Evolutionary conservation across 2,113 vertebrate genomes (phyloP).

Genomic region (Apeltes quadracus): DNA sequence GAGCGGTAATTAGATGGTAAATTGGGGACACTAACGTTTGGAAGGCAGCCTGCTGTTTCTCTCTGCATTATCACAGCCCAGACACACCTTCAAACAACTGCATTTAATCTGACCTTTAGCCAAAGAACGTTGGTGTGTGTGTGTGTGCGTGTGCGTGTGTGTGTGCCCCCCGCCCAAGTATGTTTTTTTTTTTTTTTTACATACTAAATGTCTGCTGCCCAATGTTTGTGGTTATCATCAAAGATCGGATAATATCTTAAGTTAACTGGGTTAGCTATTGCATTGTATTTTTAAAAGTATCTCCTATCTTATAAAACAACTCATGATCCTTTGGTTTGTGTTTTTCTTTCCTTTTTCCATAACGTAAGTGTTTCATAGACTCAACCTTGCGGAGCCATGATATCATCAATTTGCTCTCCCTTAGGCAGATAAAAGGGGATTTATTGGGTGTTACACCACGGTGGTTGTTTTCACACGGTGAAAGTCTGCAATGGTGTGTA

Average conservation of each 20-base stretch:
- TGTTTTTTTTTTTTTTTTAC: slow-evolving; percentile 41
- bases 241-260: background rate
- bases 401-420: slow-evolving; percentile 11
- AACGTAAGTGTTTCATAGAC: slow-evolving; percentile 7
- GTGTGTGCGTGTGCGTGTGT: background rate
- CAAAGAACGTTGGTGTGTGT: slow-evolving; percentile 52
- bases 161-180: slow-evolving; percentile 1
- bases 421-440: background rate
- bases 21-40: slow-evolving; percentile 78
- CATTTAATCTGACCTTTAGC: slow-evolving; percentile 78
- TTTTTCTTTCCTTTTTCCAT: background rate
- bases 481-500: slow-evolving; percentile 9
- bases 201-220: slow-evolving; percentile 9
- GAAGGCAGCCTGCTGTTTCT: slow-evolving; percentile 73
- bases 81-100: slow-evolving; percentile 79
- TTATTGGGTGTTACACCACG: slow-evolving; percentile 5
- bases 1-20: slow-evolving; percentile 80
- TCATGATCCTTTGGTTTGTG: background rate
- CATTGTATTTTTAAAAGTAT: background rate
- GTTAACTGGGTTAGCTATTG: slow-evolving; percentile 13
- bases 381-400: slow-evolving; percentile 11
- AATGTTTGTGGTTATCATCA: slow-evolving; percentile 22
- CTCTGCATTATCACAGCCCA: slow-evolving; percentile 77
- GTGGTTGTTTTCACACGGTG: background rate
- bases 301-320: background rate